Evolutionary conservation across 1,140 invertebrate genomes (phyloP), one percentile per base, ranked within the genome.

Genomic region (Polyergus mexicanus): DNA sequence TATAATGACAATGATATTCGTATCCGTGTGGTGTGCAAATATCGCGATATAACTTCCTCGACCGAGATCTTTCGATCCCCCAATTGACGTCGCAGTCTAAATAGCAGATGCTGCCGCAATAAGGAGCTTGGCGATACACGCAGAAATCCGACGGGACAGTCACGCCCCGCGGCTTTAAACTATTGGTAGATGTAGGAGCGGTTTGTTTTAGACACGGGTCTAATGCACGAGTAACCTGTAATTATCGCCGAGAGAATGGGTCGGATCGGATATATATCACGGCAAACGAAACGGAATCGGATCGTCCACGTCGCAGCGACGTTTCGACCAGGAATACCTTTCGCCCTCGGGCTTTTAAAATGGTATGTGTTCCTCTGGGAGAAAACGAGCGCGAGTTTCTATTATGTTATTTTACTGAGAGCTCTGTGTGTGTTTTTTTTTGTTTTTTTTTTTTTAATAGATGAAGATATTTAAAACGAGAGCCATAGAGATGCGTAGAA

Each of bases 141-240:
- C 13, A 68, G 66, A 80, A 80, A 80, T 32, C 75, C 81, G 62
- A 81, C 63, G 63, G 58, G 69, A 54, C 74, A 85, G 90, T 89
- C 90, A 88, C 90, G 90, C 90, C 90, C 90, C 86, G 86, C 78
- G 88, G 90, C 88, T 85, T 90, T 90, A 88, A 90, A 90, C 90
- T 88, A 86, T 91, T 90, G 80, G 90, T 86, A 87, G 90, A 91
- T 88, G 76, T 91, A 78, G 84, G 77, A 91, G 90, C 90, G 90
- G 90, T 91, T 91, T 91, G 90, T 91, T 91, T 90, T 91, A 89
- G 90, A 91, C 90, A 77, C 84, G 78, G 90, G 88, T 91, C 90
- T 91, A 91, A 91, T 91, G 86, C 86, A 81, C 80, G 60, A 87
- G 80, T 62, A 91, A 91, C 90, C 90, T 89, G 86, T 91, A 91